Evolutionary conservation across 2,797 vertebrate species (phyloP).

Genomic region (Cheirogaleus major): DNA sequence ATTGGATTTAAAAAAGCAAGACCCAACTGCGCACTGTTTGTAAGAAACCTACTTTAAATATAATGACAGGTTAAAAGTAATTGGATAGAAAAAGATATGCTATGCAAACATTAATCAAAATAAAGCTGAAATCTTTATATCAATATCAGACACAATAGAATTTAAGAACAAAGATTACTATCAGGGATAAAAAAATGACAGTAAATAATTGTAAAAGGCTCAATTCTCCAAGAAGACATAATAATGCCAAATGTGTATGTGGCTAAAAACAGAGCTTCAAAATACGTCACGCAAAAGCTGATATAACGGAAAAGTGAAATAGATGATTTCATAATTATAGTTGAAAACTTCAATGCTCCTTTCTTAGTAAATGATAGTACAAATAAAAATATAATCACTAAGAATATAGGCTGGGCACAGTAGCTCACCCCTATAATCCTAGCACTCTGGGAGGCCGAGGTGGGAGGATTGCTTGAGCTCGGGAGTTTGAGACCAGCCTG

Average conservation of each 20-base stretch:
- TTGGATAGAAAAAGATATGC: not conserved
- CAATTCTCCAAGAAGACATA: conserved; percentile 1
- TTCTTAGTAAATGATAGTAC: conserved; percentile 11
- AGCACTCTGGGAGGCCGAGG: no score
- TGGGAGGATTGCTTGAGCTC: no score
- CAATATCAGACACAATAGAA: not conserved
- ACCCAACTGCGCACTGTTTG: not conserved
- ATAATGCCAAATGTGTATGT: not conserved
- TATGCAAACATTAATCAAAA: not conserved
- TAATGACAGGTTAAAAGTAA: conserved; percentile 23
- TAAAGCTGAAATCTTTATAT: not conserved
- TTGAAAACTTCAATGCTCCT: not conserved
- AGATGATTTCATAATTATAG: not conserved
- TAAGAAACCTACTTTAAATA: not conserved
- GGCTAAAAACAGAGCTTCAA: not conserved
- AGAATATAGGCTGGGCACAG: no score
- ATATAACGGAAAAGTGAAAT: not conserved
- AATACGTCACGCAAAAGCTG: not conserved
- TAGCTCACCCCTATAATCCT: no score
- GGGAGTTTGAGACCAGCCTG: no score
- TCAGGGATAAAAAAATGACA: not conserved
- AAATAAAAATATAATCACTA: not conserved
- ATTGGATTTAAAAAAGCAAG: not conserved
- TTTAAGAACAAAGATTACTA: not conserved
- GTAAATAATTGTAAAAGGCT: not conserved